Percentiles rank a stretch among this genome's conserved stretches.
phyloP scores from a whole-genome alignment of 2,888 invertebrate genomes.

The Lasioglossum figueresi region DNA sequence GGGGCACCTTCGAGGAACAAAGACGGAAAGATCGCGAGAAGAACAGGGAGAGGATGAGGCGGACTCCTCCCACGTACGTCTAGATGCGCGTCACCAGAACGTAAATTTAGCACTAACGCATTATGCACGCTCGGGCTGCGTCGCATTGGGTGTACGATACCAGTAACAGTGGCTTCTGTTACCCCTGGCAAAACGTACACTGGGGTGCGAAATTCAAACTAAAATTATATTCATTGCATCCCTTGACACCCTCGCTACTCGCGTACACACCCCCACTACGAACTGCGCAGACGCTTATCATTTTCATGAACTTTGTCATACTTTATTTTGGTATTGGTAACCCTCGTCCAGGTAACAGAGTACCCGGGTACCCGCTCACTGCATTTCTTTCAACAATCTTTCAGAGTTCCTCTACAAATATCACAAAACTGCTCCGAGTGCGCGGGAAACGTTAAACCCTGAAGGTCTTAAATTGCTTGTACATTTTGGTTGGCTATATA shows the following conservation, averaged over 20 bases:
- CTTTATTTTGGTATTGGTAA: neutral
- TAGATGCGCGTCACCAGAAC: slow-evolving; percentile 77
- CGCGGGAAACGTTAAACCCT: neutral
- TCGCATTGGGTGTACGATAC: slow-evolving; percentile 80
- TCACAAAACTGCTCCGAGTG: no score
- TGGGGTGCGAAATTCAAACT: neutral
- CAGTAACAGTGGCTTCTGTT: slow-evolving; percentile 56
- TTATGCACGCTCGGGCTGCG: slow-evolving; percentile 82
- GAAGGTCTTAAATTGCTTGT: neutral
- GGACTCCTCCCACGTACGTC: slow-evolving; percentile 76
- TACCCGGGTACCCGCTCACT: neutral
- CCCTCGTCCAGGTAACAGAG: no score
- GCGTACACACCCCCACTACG: neutral
- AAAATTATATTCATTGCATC: neutral
- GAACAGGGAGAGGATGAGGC: slow-evolving; percentile 48
- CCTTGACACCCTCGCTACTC: neutral
- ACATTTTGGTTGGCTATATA: neutral
- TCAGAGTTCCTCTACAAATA: neutral
- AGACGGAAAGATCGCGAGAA: slow-evolving; percentile 8
- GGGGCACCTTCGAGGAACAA: neutral
- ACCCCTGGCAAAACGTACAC: neutral
- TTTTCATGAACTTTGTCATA: neutral
- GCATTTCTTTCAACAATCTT: neutral
- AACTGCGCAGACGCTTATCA: neutral
- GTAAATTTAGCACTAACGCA: slow-evolving; percentile 83